Evolutionary conservation across 2,888 invertebrate genomes (phyloP).

Genomic region (Ormyrus rosae): DNA sequence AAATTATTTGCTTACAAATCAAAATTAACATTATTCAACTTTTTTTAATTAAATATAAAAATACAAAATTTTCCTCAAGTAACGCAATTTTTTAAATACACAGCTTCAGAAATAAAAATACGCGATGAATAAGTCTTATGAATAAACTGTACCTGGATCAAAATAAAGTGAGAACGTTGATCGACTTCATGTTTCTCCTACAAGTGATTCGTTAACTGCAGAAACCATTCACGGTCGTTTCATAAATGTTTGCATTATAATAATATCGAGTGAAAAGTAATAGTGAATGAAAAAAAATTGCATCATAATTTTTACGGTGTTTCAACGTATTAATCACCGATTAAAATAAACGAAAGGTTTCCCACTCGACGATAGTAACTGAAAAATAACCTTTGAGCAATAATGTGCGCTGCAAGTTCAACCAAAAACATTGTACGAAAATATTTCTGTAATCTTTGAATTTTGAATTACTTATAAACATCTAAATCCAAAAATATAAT

Average conservation of each 20-base stretch:
- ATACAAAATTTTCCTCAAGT: slow-evolving; percentile 6
- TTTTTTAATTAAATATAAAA: slow-evolving; percentile 16
- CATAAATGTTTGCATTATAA: neutral
- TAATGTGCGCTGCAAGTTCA: neutral
- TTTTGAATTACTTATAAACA: too few relatives aligned
- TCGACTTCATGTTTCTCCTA: slow-evolving; percentile 7
- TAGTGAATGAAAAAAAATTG: too few relatives aligned
- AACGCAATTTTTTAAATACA: slow-evolving; percentile 1
- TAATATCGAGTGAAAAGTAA: too few relatives aligned
- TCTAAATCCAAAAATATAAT: too few relatives aligned
- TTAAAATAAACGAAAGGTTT: too few relatives aligned
- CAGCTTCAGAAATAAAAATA: slow-evolving; percentile 3
- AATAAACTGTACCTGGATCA: neutral
- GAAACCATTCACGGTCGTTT: slow-evolving; percentile 9
- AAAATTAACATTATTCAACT: neutral
- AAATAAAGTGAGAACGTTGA: slow-evolving; percentile 19
- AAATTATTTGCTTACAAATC: neutral
- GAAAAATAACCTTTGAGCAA: too few relatives aligned
- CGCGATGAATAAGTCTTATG: slow-evolving; percentile 3
- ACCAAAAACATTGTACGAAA: neutral
- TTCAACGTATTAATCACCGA: too few relatives aligned
- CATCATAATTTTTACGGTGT: too few relatives aligned
- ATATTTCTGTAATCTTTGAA: neutral
- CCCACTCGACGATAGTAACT: too few relatives aligned
- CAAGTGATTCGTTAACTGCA: slow-evolving; percentile 33